Evolutionary conservation across 2,113 vertebrate species (phyloP).

Genomic region (Xenotilapia longispinis): DNA sequence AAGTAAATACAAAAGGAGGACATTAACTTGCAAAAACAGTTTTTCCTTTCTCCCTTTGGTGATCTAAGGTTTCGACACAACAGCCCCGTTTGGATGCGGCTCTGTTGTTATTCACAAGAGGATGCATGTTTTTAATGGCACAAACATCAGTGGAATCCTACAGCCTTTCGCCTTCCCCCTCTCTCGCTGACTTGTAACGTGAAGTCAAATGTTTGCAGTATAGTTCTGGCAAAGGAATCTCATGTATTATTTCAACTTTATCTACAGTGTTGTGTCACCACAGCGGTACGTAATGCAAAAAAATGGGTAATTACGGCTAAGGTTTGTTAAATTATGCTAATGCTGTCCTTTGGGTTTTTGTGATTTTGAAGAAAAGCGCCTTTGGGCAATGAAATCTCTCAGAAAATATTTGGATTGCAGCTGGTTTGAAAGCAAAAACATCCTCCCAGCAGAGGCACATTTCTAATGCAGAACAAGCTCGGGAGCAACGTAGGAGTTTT

Average conservation of each 20-base stretch:
- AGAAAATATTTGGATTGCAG: constrained; percentile 43
- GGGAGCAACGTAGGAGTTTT: not conserved
- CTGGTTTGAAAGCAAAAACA: constrained; percentile 14
- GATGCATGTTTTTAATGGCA: constrained; percentile 54
- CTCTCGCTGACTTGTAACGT: constrained; percentile 15
- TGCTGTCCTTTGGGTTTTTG: constrained; percentile 3
- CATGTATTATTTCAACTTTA: not conserved
- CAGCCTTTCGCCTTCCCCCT: not conserved
- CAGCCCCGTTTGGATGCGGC: constrained; percentile 15
- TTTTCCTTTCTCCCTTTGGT: constrained; percentile 29
- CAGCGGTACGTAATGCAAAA: not conserved
- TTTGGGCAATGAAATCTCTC: constrained; percentile 10
- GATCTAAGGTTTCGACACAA: constrained; percentile 45
- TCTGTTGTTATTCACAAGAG: constrained; percentile 43
- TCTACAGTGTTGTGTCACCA: not conserved
- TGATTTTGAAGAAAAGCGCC: constrained; percentile 1
- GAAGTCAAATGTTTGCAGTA: constrained; percentile 24
- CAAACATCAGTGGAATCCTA: constrained; percentile 49
- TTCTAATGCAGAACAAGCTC: not conserved
- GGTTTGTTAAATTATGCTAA: constrained; percentile 24
- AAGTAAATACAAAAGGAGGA: constrained; percentile 15
- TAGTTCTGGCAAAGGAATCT: not conserved
- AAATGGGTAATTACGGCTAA: not conserved
- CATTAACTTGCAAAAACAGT: constrained; percentile 16
- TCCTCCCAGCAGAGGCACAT: constrained; percentile 1